A percentile compares a stretch with the other conserved stretches of the same genome.
phyloP scores from a whole-genome alignment of 2,888 invertebrate genomes.

The Odontocerum albicorne region DNA sequence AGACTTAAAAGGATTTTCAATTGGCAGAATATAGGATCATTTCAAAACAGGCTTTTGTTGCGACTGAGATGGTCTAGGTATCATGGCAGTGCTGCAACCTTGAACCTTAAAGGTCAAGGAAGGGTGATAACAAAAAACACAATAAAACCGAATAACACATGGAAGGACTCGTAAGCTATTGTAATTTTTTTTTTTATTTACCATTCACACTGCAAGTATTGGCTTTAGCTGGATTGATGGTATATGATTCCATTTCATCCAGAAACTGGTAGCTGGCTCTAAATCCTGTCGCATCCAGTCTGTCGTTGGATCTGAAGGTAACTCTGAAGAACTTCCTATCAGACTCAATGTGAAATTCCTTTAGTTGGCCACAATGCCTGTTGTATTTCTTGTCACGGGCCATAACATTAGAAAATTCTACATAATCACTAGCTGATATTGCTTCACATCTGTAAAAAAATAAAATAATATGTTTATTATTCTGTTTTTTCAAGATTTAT shows the following conservation, averaged over 20 bases:
- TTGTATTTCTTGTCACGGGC: slow-evolving; percentile 87
- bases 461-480: slow-evolving; percentile 5
- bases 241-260: slow-evolving; percentile 65
- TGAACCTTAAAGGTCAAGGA: too few relatives aligned
- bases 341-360: slow-evolving; percentile 80
- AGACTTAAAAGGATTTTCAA: too few relatives aligned
- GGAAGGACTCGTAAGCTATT: too few relatives aligned
- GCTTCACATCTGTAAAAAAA: slow-evolving; percentile 78
- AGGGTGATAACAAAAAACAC: too few relatives aligned
- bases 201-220: slow-evolving; percentile 34
- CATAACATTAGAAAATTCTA: slow-evolving; percentile 95
- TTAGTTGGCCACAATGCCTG: slow-evolving; percentile 84
- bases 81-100: too few relatives aligned
- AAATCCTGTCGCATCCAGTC: slow-evolving; percentile 93
- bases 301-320: slow-evolving; percentile 91
- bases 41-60: too few relatives aligned
- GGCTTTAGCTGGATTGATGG: slow-evolving; percentile 46
- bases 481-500: too few relatives aligned
- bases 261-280: slow-evolving; percentile 88
- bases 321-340: slow-evolving; percentile 93
- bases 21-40: too few relatives aligned
- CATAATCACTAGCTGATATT: slow-evolving; percentile 90
- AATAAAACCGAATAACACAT: too few relatives aligned
- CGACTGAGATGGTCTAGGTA: too few relatives aligned
- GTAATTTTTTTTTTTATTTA: too few relatives aligned